These are phyloP conservation scores for Struthio camelus DNA, from an alignment of 2,113 vertebrate genomes.

Conservation along the genomic window DNA sequence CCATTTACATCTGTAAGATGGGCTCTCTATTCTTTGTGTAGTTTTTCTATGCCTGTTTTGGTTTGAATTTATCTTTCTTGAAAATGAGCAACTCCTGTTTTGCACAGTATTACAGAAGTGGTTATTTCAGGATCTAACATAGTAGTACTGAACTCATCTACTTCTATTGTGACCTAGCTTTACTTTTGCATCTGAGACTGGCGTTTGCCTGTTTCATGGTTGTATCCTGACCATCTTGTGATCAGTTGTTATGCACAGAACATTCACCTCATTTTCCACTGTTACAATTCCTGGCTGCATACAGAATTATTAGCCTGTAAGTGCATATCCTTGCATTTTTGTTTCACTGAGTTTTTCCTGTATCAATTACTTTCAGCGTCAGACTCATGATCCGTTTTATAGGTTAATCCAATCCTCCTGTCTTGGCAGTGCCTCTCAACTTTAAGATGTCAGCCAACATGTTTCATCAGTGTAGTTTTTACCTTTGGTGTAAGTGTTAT, in stretches of 20 bases:
- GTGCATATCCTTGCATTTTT: accelerated
- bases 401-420: not conserved
- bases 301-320: not conserved
- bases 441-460: not conserved
- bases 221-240: not conserved
- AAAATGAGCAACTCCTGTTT: not conserved
- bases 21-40: not conserved
- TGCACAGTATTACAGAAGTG: not conserved
- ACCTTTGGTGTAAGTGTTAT: not conserved
- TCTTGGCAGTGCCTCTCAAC: not conserved
- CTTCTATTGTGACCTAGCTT: not conserved
- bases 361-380: not conserved
- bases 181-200: not conserved
- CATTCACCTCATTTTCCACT: not conserved
- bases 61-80: not conserved
- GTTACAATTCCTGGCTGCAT: not conserved
- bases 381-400: not conserved
- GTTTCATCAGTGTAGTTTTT: not conserved
- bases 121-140: accelerated
- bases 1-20: accelerated
- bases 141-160: not conserved
- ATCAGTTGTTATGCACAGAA: not conserved
- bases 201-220: accelerated
- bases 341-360: not conserved
- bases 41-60: not conserved